Evolutionary conservation across 2,797 vertebrate species (phyloP), one percentile per base, ranked within the genome.

Genomic region (Gobio occitaniae): DNA sequence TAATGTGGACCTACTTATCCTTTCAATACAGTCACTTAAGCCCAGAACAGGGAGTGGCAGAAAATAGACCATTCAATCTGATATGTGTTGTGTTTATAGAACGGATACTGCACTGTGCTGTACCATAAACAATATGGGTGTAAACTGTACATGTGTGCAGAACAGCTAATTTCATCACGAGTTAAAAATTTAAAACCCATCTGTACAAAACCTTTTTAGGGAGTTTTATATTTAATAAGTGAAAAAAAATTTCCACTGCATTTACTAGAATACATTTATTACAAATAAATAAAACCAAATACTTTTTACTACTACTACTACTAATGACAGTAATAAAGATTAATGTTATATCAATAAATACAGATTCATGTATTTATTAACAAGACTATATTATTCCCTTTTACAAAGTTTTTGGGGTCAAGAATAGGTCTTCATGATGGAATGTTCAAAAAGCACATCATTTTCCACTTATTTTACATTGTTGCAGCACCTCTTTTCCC

Each of bases 61-160:
- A 32, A 70, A 84, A 78, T 56, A 78, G 52, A 70, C 48, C 13
- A 54, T 65, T 47, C n/a, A 44, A 84, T 68, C 75, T 69, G 82
- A 84, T 78, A 69, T 0, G 5, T 8, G 10, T 44, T 48, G 63
- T 84, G 36, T 78, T 70, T 70, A 84, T n/a, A 68, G 74, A 11
- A 56, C 1, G 12, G 50, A 59, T 84, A 78, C 65, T 56, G 75
- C 12, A 48, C 50, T 1, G 1, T 4, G 2, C 38, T 59, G 75
- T 66, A 78, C 74, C 65, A 69, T 70, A 84, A 84, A 84, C 83
- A 61, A 77, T 59, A 78, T 36, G 50, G 36, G 36, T 70, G 32
- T 69, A 69, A 84, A 83, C 71, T 59, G 63, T 17, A 44, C 82
- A 77, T 76, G 61, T 44, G 36, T 68, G 44, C 29, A 75, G 19